A percentile compares a stretch with the other conserved stretches of the same genome.
Conservation (phyloP, 2,113 vertebrate genomes). For the Ammodytes dubius region DNA sequence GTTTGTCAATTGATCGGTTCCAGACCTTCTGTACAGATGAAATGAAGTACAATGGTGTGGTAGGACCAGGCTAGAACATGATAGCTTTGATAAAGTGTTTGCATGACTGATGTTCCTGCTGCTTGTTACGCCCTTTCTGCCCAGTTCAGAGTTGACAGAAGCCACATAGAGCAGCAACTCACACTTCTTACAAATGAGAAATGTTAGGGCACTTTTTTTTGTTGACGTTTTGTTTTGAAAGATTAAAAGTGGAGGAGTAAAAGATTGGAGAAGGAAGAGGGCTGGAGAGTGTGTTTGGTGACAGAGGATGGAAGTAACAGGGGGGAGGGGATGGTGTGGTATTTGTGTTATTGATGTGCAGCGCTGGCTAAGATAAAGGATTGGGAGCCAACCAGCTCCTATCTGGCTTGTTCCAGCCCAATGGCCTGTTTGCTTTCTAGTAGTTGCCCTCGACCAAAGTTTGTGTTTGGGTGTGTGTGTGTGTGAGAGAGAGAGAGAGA, state of each 20-base stretch:
- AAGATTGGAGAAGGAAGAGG: constrained; percentile 41
- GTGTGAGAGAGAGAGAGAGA: constrained; percentile 28
- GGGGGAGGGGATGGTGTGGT: constrained; percentile 44
- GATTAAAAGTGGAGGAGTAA: constrained; percentile 81
- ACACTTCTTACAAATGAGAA: constrained; percentile 30
- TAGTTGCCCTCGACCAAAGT: constrained; percentile 71
- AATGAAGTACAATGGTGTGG: too few species aligned
- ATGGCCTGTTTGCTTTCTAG: constrained; percentile 81
- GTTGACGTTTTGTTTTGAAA: constrained; percentile 80
- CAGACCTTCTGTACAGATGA: too few species aligned
- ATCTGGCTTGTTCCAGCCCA: constrained; percentile 81
- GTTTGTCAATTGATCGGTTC: too few species aligned
- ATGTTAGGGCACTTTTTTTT: constrained; percentile 59
- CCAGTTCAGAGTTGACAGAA: constrained; percentile 34
- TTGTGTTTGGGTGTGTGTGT: constrained; percentile 41
- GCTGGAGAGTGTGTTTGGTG: constrained; percentile 54
- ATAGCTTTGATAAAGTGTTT: constrained; percentile 53
- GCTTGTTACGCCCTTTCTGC: constrained; percentile 37
- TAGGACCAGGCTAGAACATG: neutral
- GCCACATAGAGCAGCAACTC: constrained; percentile 39
- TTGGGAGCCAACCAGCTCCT: constrained; percentile 79
- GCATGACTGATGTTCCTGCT: constrained; percentile 41
- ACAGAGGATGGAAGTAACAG: constrained; percentile 54
- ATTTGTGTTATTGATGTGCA: constrained; percentile 84
- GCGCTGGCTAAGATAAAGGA: constrained; percentile 83